Evolutionary conservation across 2,113 vertebrate genomes (phyloP).

Genomic region (Pyrgilauda ruficollis): DNA sequence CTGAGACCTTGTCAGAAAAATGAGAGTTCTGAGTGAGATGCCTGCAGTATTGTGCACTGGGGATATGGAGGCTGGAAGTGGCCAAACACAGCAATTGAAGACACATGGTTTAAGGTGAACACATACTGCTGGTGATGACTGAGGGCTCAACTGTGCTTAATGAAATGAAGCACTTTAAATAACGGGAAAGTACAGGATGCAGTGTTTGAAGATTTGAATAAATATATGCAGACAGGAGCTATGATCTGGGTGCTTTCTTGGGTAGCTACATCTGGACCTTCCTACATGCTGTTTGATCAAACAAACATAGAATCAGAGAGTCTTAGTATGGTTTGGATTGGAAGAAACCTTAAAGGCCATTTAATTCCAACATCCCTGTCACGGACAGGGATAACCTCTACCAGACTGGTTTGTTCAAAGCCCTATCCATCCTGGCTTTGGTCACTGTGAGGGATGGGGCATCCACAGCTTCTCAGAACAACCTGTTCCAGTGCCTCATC

Average conservation of each 20-base stretch:
- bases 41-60: not conserved
- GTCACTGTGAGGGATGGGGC: not conserved
- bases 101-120: not conserved
- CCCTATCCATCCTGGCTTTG: not conserved
- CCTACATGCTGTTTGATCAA: not conserved
- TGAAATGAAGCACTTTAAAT: not conserved
- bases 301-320: not conserved
- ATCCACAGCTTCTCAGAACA: not conserved
- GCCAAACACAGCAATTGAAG: not conserved
- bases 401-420: not conserved
- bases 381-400: not conserved
- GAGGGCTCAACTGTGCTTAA: not conserved
- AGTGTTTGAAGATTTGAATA: not conserved
- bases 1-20: not conserved
- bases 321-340: not conserved
- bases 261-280: not conserved
- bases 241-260: not conserved
- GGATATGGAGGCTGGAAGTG: not conserved
- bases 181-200: not conserved
- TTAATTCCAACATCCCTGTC: not conserved
- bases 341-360: not conserved
- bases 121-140: not conserved
- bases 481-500: not conserved
- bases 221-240: not conserved
- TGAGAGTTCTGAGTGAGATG: rapidly evolving